Evolutionary conservation across 2,888 invertebrate species (phyloP).

Genomic region (Caenorhabditis zanzibari): DNA sequence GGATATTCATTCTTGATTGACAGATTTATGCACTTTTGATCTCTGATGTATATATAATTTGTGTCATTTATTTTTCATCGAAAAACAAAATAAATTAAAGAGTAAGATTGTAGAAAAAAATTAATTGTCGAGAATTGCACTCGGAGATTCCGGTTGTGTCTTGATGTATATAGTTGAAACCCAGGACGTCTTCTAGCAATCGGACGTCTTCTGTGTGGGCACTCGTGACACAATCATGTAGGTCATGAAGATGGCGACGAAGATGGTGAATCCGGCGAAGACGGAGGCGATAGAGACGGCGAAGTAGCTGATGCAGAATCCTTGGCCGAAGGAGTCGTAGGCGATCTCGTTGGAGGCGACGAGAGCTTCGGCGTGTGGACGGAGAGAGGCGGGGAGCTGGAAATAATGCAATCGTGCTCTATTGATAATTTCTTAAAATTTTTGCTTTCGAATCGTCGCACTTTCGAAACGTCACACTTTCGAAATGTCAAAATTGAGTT

Average conservation of each 20-base stretch:
- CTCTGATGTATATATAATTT: constrained; percentile 14
- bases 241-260: constrained; percentile 56
- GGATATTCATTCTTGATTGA: constrained; percentile 77
- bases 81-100: constrained; percentile 29
- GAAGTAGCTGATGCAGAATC: constrained; percentile 43
- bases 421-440: no score
- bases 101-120: neutral
- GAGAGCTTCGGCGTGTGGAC: constrained; percentile 45
- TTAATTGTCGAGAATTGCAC: constrained; percentile 42
- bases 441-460: no score
- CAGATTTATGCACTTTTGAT: constrained; percentile 16
- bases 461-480: no score
- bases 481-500: no score
- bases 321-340: constrained; percentile 23
- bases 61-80: constrained; percentile 35
- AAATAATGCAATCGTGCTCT: neutral
- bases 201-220: constrained; percentile 23
- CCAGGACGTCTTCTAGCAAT: constrained; percentile 14
- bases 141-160: constrained; percentile 58
- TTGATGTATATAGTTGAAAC: constrained; percentile 22
- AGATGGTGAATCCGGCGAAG: constrained; percentile 39
- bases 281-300: constrained; percentile 32
- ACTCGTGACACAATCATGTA: constrained; percentile 49
- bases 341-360: constrained; percentile 39
- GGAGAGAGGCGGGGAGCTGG: constrained; percentile 61